A percentile compares a stretch with the other conserved stretches of the same genome.
phyloP scores from a whole-genome alignment of 2,888 invertebrate species.

The Drosophila stalkeri region DNA sequence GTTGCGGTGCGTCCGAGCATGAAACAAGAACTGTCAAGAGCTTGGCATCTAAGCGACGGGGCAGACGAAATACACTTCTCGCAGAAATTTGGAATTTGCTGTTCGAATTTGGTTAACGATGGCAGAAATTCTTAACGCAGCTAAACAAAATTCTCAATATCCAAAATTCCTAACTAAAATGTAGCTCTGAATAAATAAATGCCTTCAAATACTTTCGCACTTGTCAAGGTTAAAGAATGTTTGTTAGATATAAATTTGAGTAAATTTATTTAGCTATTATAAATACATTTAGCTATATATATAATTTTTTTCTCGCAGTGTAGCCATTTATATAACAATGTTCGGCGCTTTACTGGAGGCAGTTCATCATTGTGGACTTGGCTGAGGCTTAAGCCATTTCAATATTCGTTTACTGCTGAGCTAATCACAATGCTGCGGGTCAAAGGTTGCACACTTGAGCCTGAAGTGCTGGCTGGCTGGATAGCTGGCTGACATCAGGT shows the following conservation, averaged over 20 bases:
- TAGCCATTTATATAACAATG: constrained; percentile 4
- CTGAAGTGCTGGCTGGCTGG: constrained; percentile 43
- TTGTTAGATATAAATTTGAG: not conserved
- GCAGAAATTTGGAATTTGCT: not conserved
- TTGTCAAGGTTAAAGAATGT: not conserved
- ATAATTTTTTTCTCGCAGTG: constrained; percentile 14
- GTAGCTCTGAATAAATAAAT: not conserved
- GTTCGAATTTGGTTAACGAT: not conserved
- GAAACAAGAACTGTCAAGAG: constrained; percentile 43
- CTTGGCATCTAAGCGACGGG: not conserved
- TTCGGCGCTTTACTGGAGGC: constrained; percentile 39
- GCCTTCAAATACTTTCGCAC: not conserved
- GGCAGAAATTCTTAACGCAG: not conserved
- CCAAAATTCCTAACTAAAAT: not conserved
- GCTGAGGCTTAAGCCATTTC: constrained; percentile 12
- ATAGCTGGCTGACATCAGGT: not conserved
- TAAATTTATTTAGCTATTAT: not conserved
- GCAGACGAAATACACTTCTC: not conserved
- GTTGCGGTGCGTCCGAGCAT: constrained; percentile 54
- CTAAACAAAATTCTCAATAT: not conserved
- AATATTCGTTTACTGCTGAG: constrained; percentile 31
- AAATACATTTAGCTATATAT: not conserved
- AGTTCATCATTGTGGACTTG: constrained; percentile 60
- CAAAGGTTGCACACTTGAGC: constrained; percentile 48
- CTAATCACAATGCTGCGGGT: constrained; percentile 41